phyloP scores from a whole-genome alignment of 2,888 invertebrate species.

The Leucoptera coffeella region DNA sequence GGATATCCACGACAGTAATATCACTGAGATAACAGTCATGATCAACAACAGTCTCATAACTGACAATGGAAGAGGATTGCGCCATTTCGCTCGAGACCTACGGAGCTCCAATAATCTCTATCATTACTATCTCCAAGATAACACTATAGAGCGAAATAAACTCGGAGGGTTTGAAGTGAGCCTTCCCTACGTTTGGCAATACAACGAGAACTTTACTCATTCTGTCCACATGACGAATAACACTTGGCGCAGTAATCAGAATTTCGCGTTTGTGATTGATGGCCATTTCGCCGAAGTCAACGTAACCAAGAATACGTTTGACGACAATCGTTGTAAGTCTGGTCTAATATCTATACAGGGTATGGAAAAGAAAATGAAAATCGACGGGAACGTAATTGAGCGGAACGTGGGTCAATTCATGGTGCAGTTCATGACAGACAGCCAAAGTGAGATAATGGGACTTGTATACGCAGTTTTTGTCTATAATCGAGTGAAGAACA shows the following conservation, averaged over 20 bases:
- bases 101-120: slow-evolving; percentile 95
- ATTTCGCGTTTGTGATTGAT: slow-evolving; percentile 78
- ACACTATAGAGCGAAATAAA: slow-evolving; percentile 77
- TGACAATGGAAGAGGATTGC: slow-evolving; percentile 83
- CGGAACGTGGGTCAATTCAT: slow-evolving; percentile 77
- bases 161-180: slow-evolving; percentile 83
- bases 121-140: slow-evolving; percentile 87
- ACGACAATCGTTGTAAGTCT: slow-evolving; percentile 74
- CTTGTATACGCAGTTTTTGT: slow-evolving; percentile 74
- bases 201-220: slow-evolving; percentile 91
- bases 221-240: slow-evolving; percentile 82
- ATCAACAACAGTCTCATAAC: slow-evolving; percentile 79
- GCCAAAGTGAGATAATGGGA: slow-evolving; percentile 89
- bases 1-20: slow-evolving; percentile 78
- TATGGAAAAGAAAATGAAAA: slow-evolving; percentile 92
- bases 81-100: slow-evolving; percentile 87
- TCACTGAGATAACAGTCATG: slow-evolving; percentile 86
- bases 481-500: slow-evolving; percentile 71
- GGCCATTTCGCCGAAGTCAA: slow-evolving; percentile 92
- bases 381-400: slow-evolving; percentile 73
- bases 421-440: slow-evolving; percentile 82
- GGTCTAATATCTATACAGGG: slow-evolving; percentile 80
- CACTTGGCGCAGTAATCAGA: slow-evolving; percentile 78
- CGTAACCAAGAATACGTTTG: slow-evolving; percentile 78
- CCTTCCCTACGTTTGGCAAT: slow-evolving; percentile 92